phyloP scores from a whole-genome alignment of 2,888 invertebrate species.

The Apamea sordens region DNA sequence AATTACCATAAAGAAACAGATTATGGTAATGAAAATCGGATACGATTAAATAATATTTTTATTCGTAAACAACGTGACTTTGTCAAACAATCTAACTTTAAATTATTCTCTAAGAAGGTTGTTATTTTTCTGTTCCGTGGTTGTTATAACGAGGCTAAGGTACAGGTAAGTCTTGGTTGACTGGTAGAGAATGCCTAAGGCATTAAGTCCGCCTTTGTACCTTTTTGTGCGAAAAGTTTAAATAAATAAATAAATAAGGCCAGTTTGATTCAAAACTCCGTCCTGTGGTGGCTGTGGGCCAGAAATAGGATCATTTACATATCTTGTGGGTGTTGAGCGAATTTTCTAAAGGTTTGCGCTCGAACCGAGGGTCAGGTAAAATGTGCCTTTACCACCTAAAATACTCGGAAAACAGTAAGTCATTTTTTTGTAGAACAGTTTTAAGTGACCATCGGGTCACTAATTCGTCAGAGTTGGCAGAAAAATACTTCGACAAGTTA shows the following conservation, averaged over 20 bases:
- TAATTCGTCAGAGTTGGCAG: not conserved
- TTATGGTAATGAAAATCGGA: slow-evolving; percentile 59
- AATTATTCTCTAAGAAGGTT: slow-evolving; percentile 52
- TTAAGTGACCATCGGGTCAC: not conserved
- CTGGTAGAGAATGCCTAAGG: too few species aligned
- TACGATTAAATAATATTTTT: slow-evolving; percentile 57
- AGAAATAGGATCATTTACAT: slow-evolving; percentile 47
- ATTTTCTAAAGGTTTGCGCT: slow-evolving; percentile 18
- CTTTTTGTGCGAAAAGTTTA: too few species aligned
- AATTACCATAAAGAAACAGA: slow-evolving; percentile 63
- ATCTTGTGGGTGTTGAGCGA: slow-evolving; percentile 26
- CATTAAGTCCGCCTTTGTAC: too few species aligned
- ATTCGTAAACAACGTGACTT: slow-evolving; percentile 48
- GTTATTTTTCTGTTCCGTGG: slow-evolving; percentile 5
- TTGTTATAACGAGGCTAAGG: slow-evolving; percentile 42
- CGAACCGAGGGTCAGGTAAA: not conserved
- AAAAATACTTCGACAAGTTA: not conserved
- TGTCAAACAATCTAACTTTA: slow-evolving; percentile 55
- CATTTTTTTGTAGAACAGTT: not conserved
- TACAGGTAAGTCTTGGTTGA: slow-evolving; percentile 16
- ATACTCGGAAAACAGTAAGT: not conserved
- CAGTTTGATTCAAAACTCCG: slow-evolving; percentile 32
- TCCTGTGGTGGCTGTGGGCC: not conserved
- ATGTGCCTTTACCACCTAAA: not conserved
- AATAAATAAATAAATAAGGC: not conserved